phyloP scores from a whole-genome alignment of 2,888 invertebrate species.

The Orthosia gothica region DNA sequence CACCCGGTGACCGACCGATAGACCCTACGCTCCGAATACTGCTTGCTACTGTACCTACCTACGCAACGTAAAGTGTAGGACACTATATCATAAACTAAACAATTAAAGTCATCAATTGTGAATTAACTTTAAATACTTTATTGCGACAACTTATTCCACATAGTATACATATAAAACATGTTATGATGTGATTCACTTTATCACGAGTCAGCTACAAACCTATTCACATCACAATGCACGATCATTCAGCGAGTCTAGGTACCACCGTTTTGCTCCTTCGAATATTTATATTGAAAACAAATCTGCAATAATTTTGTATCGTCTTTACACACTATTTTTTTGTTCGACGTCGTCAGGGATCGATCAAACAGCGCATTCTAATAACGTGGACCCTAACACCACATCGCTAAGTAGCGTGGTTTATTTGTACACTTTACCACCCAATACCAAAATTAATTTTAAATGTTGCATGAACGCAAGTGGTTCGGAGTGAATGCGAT shows the following conservation, averaged over 20 bases:
- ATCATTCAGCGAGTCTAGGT: constrained; percentile 83
- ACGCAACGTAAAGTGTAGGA: constrained; percentile 72
- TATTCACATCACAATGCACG: constrained; percentile 91
- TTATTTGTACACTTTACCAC: constrained; percentile 73
- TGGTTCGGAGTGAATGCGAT: constrained; percentile 73
- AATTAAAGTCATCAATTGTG: constrained; percentile 88
- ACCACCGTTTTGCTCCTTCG: constrained; percentile 78
- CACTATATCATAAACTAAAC: constrained; percentile 80
- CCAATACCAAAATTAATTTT: constrained; percentile 66
- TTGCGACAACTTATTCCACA: constrained; percentile 91
- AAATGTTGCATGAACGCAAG: constrained; percentile 64
- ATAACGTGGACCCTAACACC: constrained; percentile 75
- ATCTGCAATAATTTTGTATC: constrained; percentile 87
- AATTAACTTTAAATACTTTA: constrained; percentile 92
- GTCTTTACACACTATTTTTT: constrained; percentile 90
- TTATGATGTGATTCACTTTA: constrained; percentile 90
- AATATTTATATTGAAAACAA: constrained; percentile 84
- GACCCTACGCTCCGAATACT: constrained; percentile 58
- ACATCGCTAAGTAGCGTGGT: constrained; percentile 73
- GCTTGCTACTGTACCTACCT: constrained; percentile 67
- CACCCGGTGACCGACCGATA: constrained; percentile 52
- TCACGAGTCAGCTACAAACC: constrained; percentile 90
- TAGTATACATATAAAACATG: constrained; percentile 91
- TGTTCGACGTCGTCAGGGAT: constrained; percentile 88
- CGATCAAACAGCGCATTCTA: constrained; percentile 84